Conservation (phyloP, 2,797 vertebrate species). For the Cynopterus sphinx region DNA sequence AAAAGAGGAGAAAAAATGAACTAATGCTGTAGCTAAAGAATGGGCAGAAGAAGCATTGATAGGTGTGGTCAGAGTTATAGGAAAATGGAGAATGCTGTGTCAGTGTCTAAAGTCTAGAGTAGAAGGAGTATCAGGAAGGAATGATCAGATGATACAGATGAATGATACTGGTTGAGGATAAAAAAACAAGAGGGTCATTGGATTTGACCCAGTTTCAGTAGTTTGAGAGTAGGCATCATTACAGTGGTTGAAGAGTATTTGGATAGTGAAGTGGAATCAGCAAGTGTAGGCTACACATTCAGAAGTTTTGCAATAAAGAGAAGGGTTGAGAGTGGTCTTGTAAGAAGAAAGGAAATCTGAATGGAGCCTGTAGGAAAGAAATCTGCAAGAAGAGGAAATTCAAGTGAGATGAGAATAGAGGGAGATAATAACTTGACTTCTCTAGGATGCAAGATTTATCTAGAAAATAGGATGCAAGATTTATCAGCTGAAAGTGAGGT, state of each 20-base stretch:
- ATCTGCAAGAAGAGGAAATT: neutral
- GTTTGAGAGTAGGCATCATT: neutral
- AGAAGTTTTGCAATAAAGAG: neutral
- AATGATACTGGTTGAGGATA: neutral
- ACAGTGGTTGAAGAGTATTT: neutral
- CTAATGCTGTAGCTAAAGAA: neutral
- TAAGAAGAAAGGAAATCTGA: neutral
- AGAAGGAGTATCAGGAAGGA: constrained; percentile 17
- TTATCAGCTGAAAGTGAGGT: neutral
- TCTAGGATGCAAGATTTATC: neutral
- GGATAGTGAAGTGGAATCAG: neutral
- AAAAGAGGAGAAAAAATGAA: constrained; percentile 17
- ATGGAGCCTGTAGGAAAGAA: neutral
- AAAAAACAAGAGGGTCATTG: neutral
- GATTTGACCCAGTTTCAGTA: constrained; percentile 37
- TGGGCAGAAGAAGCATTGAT: neutral
- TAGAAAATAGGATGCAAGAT: neutral
- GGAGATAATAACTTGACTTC: neutral
- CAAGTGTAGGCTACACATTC: neutral
- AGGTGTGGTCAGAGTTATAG: neutral
- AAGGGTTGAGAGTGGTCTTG: neutral
- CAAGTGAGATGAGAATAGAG: neutral
- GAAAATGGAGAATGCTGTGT: neutral
- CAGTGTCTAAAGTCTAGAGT: neutral
- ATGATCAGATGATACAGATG: neutral